phyloP scores from a whole-genome alignment of 2,888 invertebrate genomes.

The Aspidapion aeneum region DNA sequence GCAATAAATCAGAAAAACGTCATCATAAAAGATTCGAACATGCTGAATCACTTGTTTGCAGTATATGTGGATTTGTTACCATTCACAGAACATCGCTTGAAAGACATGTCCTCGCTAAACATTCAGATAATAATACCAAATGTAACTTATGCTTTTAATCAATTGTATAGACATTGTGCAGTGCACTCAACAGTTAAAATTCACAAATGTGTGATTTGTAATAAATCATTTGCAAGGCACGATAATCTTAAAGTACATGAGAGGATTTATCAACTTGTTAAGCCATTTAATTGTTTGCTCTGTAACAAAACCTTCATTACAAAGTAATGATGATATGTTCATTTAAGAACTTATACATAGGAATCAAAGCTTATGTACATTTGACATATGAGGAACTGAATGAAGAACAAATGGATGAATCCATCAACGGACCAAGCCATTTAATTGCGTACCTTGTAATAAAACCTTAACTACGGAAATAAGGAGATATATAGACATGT shows the following conservation, averaged over 20 bases:
- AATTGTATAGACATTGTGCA: neutral
- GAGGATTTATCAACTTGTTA: constrained; percentile 53
- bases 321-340: constrained; percentile 23
- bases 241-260: constrained; percentile 43
- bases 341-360: constrained; percentile 13
- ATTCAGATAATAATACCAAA: neutral
- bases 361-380: too few species aligned
- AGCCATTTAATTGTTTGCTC: constrained; percentile 37
- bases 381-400: too few species aligned
- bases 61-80: neutral
- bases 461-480: constrained; percentile 50
- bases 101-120: neutral
- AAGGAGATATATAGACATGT: constrained; percentile 21
- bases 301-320: constrained; percentile 54
- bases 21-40: too few species aligned
- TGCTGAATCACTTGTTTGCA: neutral
- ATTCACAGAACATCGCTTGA: neutral
- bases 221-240: constrained; percentile 19
- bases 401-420: constrained; percentile 53
- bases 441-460: constrained; percentile 43
- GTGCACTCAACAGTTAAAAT: constrained; percentile 27
- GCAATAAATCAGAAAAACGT: too few species aligned
- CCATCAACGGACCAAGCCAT: constrained; percentile 52
- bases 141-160: neutral
- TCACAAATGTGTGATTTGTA: constrained; percentile 34